Evolutionary conservation across 92 coral and sea anemone species (phyloP), one percentile per base, ranked within the genome.

Genomic region (Metridium senile): DNA sequence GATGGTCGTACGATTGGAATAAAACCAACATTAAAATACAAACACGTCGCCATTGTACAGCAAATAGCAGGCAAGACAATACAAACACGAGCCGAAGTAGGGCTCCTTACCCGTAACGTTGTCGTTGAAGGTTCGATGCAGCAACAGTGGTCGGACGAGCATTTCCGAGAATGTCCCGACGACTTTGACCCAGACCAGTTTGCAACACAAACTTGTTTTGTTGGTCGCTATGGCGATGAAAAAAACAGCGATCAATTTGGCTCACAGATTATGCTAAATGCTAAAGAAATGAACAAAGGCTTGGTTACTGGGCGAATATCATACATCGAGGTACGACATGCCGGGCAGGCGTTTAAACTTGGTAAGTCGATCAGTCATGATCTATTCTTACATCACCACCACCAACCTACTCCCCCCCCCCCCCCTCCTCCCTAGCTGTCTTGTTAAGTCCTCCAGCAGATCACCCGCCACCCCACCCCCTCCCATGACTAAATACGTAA

Each of bases 81-180:
- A 28, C 93, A 90, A 58, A 88, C 98, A 1, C 85, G 93, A 9
- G 98, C 96, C 19, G 98, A 93, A 70, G 98, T 93, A 9, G 98
- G 98, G 11, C 88, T 93, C 26, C 95, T 93, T 11, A 93, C 98
- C 68, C 93, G 98, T 61, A 93, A 93, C 70, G 98, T 93, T 33
- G 93, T 93, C 65, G 92, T 93, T 17, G 91, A 90, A 72, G 98
- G 97, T 6, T 93, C 98, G 64, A 85, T 79, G 34, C 87, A 93
- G 49, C 89, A 88, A 49, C 91, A 84, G 33, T 88, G 93, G 93
- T 43, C 87, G 17, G 20, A 16, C 46, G 89, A 87, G 26, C 66
- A 31, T 19, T 82, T 90, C 58, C 71, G 72, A 57, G 71, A 80
- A 64, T 93, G 98, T 46, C 91, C 93, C 30, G 75, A 82, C 9